Conservation (phyloP, 2,888 invertebrate genomes). For the Stomorhina lunata region DNA sequence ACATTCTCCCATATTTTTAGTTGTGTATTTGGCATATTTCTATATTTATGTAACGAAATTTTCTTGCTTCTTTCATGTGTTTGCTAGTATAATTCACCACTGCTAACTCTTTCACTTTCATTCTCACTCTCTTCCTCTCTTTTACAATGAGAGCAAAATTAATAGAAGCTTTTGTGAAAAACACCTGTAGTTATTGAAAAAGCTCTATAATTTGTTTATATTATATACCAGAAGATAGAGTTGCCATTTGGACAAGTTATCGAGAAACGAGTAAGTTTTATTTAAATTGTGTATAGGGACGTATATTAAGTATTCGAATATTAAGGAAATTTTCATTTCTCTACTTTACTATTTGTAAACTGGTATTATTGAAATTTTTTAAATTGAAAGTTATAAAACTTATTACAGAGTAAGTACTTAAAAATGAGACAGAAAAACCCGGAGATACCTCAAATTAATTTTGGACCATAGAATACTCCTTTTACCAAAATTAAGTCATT, state of each 20-base stretch:
- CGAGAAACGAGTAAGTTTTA: not conserved
- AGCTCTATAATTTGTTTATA: slow-evolving; percentile 26
- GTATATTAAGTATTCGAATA: too few relatives aligned
- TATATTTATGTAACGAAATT: slow-evolving; percentile 24
- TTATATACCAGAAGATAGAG: not conserved
- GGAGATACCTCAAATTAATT: too few relatives aligned
- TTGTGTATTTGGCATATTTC: slow-evolving; percentile 26
- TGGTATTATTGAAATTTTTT: too few relatives aligned
- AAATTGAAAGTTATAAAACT: too few relatives aligned
- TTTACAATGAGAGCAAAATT: not conserved
- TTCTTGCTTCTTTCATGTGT: not conserved
- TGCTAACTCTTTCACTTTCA: not conserved
- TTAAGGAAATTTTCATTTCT: too few relatives aligned
- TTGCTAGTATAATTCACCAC: slow-evolving; percentile 41
- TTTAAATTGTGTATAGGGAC: too few relatives aligned
- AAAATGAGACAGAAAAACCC: too few relatives aligned
- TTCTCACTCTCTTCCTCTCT: not conserved
- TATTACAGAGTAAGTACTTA: too few relatives aligned
- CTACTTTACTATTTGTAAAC: too few relatives aligned
- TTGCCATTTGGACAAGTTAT: not conserved
- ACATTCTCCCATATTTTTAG: too few relatives aligned
- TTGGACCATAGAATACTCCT: too few relatives aligned
- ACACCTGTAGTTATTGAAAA: slow-evolving; percentile 59
- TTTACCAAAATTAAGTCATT: too few relatives aligned
- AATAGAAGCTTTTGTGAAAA: slow-evolving; percentile 26